Percentiles rank a stretch among this genome's conserved stretches.
These are phyloP conservation scores for Malachius bipustulatus DNA, from an alignment of 2,888 invertebrate genomes.

Conservation along the genomic window DNA sequence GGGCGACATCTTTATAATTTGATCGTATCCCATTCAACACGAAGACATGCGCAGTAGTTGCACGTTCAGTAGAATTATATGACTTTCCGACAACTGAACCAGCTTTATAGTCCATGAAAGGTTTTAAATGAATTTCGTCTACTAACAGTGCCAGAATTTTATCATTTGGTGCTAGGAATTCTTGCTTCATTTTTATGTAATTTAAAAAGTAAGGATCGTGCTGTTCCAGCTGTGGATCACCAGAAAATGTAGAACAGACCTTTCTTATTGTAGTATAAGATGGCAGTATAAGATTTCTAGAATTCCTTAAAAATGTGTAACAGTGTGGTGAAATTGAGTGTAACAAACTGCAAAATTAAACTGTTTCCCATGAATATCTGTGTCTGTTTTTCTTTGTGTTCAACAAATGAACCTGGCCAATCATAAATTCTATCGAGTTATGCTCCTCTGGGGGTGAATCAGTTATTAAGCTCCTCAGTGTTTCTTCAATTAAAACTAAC, in stretches of 20 bases:
- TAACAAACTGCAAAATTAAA: conserved; percentile 8
- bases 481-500: too few species aligned
- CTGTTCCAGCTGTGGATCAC: conserved; percentile 8
- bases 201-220: conserved; percentile 6
- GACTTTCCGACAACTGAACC: conserved; percentile 17
- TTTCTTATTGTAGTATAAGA: conserved; percentile 12
- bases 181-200: conserved; percentile 6
- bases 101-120: conserved; percentile 18
- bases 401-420: too few species aligned
- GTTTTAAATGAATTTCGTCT: conserved; percentile 19
- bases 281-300: conserved; percentile 13
- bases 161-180: conserved; percentile 12
- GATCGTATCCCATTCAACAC: conserved; percentile 16
- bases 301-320: conserved; percentile 16
- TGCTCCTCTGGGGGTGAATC: too few species aligned
- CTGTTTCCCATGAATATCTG: too few species aligned
- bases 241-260: conserved; percentile 5
- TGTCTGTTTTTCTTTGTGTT: too few species aligned
- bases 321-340: conserved; percentile 15
- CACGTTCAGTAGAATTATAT: conserved; percentile 12
- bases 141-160: conserved; percentile 14
- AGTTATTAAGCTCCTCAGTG: too few species aligned
- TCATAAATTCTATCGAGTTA: too few species aligned
- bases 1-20: conserved; percentile 18
- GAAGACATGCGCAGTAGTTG: conserved; percentile 15